These are phyloP conservation scores for Xenopus petersii DNA, from an alignment of 2,797 vertebrate genomes.

Conservation along the genomic window DNA sequence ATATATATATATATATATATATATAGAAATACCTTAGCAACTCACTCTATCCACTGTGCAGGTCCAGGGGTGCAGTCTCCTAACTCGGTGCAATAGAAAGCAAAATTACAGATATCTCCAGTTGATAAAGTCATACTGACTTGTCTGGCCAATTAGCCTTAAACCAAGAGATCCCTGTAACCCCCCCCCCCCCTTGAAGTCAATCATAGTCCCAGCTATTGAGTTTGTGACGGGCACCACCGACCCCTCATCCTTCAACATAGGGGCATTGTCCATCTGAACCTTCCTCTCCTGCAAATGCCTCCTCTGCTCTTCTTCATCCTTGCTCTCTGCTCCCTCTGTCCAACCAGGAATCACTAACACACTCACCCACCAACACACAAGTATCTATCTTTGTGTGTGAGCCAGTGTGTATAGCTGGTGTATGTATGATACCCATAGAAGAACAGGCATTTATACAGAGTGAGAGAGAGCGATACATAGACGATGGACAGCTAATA, in stretches of 20 bases:
- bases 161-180: conserved; percentile 56
- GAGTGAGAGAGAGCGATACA: too few relatives aligned
- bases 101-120: conserved; percentile 21
- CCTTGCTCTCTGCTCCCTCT: too few relatives aligned
- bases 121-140: conserved; percentile 44
- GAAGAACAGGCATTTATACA: too few relatives aligned
- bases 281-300: conserved; percentile 36
- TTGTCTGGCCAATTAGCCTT: conserved; percentile 55
- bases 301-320: too few relatives aligned
- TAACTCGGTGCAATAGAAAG: conserved; percentile 12
- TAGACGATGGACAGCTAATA: too few relatives aligned
- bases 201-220: conserved; percentile 30
- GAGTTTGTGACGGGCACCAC: conserved; percentile 19
- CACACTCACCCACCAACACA: too few relatives aligned
- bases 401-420: too few relatives aligned
- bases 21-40: too few relatives aligned
- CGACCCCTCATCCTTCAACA: conserved; percentile 20
- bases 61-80: background rate
- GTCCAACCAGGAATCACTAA: too few relatives aligned
- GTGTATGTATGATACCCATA: too few relatives aligned
- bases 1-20: too few relatives aligned
- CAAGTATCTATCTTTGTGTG: too few relatives aligned
- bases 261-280: conserved; percentile 32
- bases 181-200: conserved; percentile 3
- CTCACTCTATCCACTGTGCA: conserved; percentile 5